Percentiles rank a stretch among this genome's conserved stretches.
These are phyloP conservation scores for Sphaerophoria taeniata DNA, from an alignment of 2,888 invertebrate species.

Conservation along the genomic window DNA sequence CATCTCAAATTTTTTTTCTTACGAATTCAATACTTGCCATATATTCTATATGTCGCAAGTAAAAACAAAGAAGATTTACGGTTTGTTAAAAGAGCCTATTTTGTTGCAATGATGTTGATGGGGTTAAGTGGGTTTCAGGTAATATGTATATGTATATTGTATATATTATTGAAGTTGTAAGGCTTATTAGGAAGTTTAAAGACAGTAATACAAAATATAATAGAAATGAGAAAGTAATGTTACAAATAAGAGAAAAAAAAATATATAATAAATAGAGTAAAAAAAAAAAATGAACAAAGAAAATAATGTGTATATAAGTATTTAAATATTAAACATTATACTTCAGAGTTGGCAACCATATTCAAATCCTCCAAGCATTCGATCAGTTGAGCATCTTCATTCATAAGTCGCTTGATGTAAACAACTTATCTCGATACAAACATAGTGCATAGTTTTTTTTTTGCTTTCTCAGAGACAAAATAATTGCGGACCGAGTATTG, in stretches of 20 bases:
- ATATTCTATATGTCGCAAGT: no score
- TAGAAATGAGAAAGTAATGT: not conserved
- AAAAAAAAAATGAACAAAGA: not conserved
- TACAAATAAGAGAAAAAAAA: no score
- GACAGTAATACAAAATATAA: not conserved
- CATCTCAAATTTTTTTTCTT: no score
- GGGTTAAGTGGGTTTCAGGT: no score
- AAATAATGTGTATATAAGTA: not conserved
- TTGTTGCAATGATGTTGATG: no score
- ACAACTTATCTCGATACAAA: not conserved
- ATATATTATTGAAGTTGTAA: no score
- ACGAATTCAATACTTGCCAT: no score
- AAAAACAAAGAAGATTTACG: no score
- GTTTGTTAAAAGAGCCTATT: no score
- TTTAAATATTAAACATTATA: not conserved
- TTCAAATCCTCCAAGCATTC: constrained; percentile 3
- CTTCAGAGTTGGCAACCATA: constrained; percentile 3
- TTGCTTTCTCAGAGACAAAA: not conserved
- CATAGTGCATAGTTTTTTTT: not conserved
- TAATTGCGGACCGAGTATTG: no score
- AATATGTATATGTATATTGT: no score
- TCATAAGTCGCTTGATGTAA: constrained; percentile 11
- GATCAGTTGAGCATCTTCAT: constrained; percentile 8
- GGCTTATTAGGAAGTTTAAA: not conserved
- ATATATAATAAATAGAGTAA: no score